A percentile compares a stretch with the other conserved stretches of the same genome.
These are phyloP conservation scores for Tribolium madens DNA, from an alignment of 1,140 invertebrate species.

Conservation along the genomic window DNA sequence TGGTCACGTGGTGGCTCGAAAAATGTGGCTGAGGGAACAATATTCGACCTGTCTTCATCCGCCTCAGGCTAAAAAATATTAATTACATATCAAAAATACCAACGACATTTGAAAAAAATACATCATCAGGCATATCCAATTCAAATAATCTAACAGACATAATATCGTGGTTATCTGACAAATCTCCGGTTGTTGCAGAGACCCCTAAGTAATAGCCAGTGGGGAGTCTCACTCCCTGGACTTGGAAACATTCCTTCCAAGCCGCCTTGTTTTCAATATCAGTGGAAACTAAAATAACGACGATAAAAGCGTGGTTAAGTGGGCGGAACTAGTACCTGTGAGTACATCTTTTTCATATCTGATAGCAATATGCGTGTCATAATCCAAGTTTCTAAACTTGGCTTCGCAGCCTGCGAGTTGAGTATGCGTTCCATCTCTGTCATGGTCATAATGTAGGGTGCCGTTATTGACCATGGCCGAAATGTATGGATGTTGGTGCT, in stretches of 20 bases:
- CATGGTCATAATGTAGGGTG: constrained; percentile 95
- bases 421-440: constrained; percentile 97
- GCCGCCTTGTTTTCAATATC: constrained; percentile 92
- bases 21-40: constrained; percentile 82
- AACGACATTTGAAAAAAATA: constrained; percentile 65
- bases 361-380: constrained; percentile 92
- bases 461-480: constrained; percentile 99
- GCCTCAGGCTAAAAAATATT: constrained; percentile 71
- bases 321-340: constrained; percentile 74
- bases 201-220: constrained; percentile 96
- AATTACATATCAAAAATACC: background rate
- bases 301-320: background rate
- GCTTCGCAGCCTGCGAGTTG: constrained; percentile 94
- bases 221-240: constrained; percentile 90
- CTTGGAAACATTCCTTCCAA: constrained; percentile 95
- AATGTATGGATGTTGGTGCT: constrained; percentile 98
- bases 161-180: constrained; percentile 97
- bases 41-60: constrained; percentile 78
- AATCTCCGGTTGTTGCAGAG: constrained; percentile 95
- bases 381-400: constrained; percentile 92
- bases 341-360: constrained; percentile 92
- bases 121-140: constrained; percentile 80
- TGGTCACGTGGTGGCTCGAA: constrained; percentile 90
- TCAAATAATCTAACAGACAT: constrained; percentile 92
- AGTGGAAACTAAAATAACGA: constrained; percentile 78